phyloP scores from a whole-genome alignment of 2,888 invertebrate species.

The Hemaris fuciformis region DNA sequence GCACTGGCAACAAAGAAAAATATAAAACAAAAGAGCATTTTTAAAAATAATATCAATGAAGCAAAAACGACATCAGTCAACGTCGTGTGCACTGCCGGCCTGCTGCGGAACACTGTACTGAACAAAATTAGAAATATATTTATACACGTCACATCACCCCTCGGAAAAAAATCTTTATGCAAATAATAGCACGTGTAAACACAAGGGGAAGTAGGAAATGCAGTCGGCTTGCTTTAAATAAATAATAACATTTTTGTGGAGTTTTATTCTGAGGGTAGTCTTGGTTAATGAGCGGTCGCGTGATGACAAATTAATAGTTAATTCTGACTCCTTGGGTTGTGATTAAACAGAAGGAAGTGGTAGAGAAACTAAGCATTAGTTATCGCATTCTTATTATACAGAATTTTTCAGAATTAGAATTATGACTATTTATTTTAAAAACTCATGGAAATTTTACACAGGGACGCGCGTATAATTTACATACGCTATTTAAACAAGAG shows the following conservation, averaged over 20 bases:
- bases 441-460: too few species aligned
- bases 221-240: slow-evolving; percentile 38
- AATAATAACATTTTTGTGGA: slow-evolving; percentile 33
- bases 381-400: too few species aligned
- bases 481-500: neutral
- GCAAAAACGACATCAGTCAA: slow-evolving; percentile 72
- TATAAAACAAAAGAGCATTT: slow-evolving; percentile 9
- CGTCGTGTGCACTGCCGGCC: slow-evolving; percentile 52
- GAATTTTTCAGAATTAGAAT: neutral
- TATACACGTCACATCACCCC: slow-evolving; percentile 69
- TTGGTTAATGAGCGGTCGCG: slow-evolving; percentile 5
- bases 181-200: slow-evolving; percentile 79
- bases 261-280: neutral
- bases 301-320: neutral
- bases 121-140: slow-evolving; percentile 80
- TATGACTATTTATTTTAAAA: too few species aligned
- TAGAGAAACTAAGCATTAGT: too few species aligned
- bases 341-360: too few species aligned
- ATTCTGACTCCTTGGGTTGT: neutral
- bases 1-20: neutral
- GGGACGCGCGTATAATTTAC: too few species aligned
- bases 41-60: slow-evolving; percentile 54
- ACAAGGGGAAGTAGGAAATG: slow-evolving; percentile 62
- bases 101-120: slow-evolving; percentile 62
- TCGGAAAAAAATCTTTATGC: slow-evolving; percentile 75